phyloP scores from a whole-genome alignment of 2,888 invertebrate genomes.

The Orthosia cruda region DNA sequence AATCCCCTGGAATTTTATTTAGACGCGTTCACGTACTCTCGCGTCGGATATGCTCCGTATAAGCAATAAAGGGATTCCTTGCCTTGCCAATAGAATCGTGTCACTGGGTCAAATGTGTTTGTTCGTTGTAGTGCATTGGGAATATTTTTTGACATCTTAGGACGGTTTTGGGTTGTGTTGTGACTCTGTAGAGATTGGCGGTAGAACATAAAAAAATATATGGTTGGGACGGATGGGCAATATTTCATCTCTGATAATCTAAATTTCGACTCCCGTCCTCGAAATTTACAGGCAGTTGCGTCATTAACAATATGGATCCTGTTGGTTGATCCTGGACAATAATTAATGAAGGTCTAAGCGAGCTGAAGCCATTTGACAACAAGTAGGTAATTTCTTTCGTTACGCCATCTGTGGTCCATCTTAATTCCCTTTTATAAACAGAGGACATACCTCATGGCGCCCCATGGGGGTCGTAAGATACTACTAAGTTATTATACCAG shows the following conservation, averaged over 20 bases:
- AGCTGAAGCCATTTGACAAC: neutral
- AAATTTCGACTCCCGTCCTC: neutral
- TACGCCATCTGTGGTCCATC: conserved; percentile 36
- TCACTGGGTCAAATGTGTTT: conserved; percentile 79
- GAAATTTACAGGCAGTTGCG: neutral
- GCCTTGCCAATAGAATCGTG: conserved; percentile 68
- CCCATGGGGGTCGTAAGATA: conserved; percentile 44
- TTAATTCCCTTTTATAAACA: conserved; percentile 41
- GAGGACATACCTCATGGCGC: conserved; percentile 18
- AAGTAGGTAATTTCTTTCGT: conserved; percentile 29
- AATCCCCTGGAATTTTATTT: conserved; percentile 63
- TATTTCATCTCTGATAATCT: neutral
- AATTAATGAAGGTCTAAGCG: neutral
- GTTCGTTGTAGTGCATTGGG: conserved; percentile 60
- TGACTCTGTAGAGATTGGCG: conserved; percentile 23
- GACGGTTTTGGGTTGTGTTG: conserved; percentile 18
- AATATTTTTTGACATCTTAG: conserved; percentile 52
- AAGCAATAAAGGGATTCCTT: conserved; percentile 78
- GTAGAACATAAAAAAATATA: conserved; percentile 1
- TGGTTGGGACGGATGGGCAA: neutral
- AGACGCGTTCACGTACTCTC: conserved; percentile 58
- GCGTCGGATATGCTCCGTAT: conserved; percentile 63
- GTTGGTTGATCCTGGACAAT: conserved; percentile 1
- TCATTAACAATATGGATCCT: neutral
- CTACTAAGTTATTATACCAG: conserved; percentile 43